Evolutionary conservation across 2,797 vertebrate genomes (phyloP).

Genomic region (Philypnodon macrostomus): DNA sequence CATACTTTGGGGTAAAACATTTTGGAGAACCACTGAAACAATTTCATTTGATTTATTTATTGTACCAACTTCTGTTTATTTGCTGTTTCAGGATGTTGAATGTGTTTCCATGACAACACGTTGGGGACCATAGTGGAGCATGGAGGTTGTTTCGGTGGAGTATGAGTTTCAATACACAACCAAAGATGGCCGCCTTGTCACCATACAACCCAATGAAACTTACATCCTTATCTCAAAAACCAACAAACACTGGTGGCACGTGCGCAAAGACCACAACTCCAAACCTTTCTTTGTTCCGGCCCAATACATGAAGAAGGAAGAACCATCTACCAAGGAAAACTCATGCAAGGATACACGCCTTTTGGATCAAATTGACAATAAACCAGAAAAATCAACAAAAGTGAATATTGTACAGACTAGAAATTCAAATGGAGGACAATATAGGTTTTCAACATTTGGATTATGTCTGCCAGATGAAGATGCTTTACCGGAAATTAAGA

Average conservation of each 20-base stretch:
- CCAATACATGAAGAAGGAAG: slow-evolving; percentile 86
- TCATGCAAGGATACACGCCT: neutral
- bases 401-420: neutral
- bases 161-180: slow-evolving; percentile 86
- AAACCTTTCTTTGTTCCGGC: slow-evolving; percentile 90
- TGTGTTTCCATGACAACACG: slow-evolving; percentile 19
- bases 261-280: slow-evolving; percentile 80
- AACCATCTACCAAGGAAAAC: slow-evolving; percentile 25
- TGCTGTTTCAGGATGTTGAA: slow-evolving; percentile 53
- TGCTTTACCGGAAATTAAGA: neutral
- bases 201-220: slow-evolving; percentile 87
- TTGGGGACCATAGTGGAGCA: slow-evolving; percentile 26
- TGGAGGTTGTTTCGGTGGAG: slow-evolving; percentile 78
- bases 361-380: neutral
- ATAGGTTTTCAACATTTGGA: slow-evolving; percentile 61
- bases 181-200: slow-evolving; percentile 83
- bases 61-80: slow-evolving; percentile 31
- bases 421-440: slow-evolving; percentile 16
- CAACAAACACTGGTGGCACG: slow-evolving; percentile 94
- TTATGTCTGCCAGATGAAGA: slow-evolving; percentile 34
- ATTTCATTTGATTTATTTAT: neutral
- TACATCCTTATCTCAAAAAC: slow-evolving; percentile 90
- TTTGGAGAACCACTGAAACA: too few relatives aligned
- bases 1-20: too few relatives aligned
- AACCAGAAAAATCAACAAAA: neutral